Conservation (phyloP, 1,140 invertebrate species). For the Drosophila ogumai region DNA sequence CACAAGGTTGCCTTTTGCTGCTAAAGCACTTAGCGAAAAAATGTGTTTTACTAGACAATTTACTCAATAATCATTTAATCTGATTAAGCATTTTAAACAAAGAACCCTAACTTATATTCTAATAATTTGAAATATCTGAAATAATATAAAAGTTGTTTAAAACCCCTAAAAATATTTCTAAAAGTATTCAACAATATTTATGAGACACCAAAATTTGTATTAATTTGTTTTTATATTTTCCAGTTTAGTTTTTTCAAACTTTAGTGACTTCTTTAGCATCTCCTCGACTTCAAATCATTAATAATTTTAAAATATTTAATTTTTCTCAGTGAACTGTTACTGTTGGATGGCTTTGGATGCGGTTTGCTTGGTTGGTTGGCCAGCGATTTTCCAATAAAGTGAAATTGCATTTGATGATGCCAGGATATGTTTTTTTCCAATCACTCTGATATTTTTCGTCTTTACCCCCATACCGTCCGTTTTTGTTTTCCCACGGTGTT, state of each 20-base stretch:
- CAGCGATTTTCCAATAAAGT: slow-evolving; percentile 81
- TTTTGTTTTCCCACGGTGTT: slow-evolving; percentile 29
- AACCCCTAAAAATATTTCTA: too few species aligned
- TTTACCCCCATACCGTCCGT: background rate
- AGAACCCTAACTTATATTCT: too few species aligned
- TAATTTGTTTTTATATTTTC: too few species aligned
- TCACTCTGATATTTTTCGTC: slow-evolving; percentile 53
- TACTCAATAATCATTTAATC: background rate
- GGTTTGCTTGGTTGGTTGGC: slow-evolving; percentile 72
- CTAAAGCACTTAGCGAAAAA: background rate
- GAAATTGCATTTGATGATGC: slow-evolving; percentile 80
- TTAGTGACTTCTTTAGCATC: background rate
- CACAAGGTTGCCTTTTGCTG: slow-evolving; percentile 28
- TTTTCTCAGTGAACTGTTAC: slow-evolving; percentile 16
- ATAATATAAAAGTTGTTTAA: too few species aligned
- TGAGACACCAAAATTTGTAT: background rate
- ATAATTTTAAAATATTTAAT: background rate
- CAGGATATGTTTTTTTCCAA: slow-evolving; percentile 71
- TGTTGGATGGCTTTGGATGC: slow-evolving; percentile 46
- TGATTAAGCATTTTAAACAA: background rate
- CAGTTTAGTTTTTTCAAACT: background rate
- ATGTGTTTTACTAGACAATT: background rate
- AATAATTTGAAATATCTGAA: background rate
- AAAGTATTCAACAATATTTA: too few species aligned
- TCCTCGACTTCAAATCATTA: background rate